A percentile compares a stretch with the other conserved stretches of the same genome.
phyloP scores from a whole-genome alignment of 2,888 invertebrate species.

The Agrotis ipsilon region DNA sequence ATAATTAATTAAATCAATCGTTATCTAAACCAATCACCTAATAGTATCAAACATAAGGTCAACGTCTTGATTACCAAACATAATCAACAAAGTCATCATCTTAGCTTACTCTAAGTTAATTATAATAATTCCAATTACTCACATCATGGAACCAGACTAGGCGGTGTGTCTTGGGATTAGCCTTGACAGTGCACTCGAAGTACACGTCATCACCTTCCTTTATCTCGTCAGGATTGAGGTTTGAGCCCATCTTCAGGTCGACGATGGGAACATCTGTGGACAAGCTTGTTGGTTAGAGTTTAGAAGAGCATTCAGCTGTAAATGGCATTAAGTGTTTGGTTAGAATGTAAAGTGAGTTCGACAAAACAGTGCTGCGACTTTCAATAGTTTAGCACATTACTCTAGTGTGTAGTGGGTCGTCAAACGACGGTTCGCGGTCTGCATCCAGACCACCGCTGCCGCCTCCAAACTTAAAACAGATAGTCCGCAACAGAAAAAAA shows the following conservation, averaged over 20 bases:
- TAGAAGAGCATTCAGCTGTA: no score
- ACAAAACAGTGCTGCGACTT: no score
- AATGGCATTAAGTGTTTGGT: no score
- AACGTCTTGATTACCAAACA: neutral
- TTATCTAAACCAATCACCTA: neutral
- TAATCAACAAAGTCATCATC: neutral
- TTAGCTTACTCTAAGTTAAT: slow-evolving; percentile 8
- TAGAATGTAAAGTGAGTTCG: no score
- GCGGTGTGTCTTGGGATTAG: slow-evolving; percentile 96
- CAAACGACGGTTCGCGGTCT: no score
- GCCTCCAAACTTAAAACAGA: no score
- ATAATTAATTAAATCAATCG: no score
- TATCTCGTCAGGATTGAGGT: slow-evolving; percentile 96
- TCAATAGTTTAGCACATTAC: no score
- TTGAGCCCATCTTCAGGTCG: slow-evolving; percentile 95
- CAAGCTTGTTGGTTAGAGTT: slow-evolving; percentile 45
- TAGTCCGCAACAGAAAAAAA: no score
- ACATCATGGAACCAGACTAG: slow-evolving; percentile 96
- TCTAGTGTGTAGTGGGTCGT: no score
- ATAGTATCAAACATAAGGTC: neutral
- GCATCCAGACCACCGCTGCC: no score
- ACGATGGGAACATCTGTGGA: slow-evolving; percentile 95
- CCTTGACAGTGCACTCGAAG: slow-evolving; percentile 96
- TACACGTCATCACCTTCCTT: slow-evolving; percentile 97
- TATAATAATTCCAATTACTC: slow-evolving; percentile 68